Evolutionary conservation across 2,113 vertebrate genomes (phyloP), one percentile per base, ranked within the genome.

Genomic region (Speoplatyrhinus poulsoni): DNA sequence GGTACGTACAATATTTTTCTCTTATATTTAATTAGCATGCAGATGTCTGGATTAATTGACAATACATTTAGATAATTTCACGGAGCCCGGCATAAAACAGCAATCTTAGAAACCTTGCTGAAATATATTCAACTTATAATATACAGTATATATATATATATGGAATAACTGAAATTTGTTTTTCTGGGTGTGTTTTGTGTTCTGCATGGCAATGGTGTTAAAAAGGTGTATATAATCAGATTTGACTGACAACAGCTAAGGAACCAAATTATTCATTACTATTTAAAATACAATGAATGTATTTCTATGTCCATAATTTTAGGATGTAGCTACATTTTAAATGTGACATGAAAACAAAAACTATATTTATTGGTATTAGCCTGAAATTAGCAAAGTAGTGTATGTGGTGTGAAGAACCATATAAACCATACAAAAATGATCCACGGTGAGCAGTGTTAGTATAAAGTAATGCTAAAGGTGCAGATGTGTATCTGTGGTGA

Each of bases 401-500:
- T 2, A 26, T 26, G 41, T 56, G 36, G 11, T 58, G 55, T 32
- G 11, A 19, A 48, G 65, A 36, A 59, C 46, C 26, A 58, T 36
- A 12, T 26, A 49, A 19, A 26, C 46, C 67, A 33, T 49, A n/a
- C 15, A 54, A 4, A n/a, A 60, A 6, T 59, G 50, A 11, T 9
- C 9, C 3, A 3, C 62, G 12, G n/a, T 41, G 7, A 48, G 3
- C 0, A 11, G 6, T 3, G 15, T 53, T 61, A 46, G 13, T 47
- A 13, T 0, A 65, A 56, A 32, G 56, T 48, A 47, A 1, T 46
- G n/a, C 12, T 54, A 61, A 67, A 72, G 72, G 49, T 61, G 47
- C 54, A 63, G 57, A 49, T 26, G 41, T 46, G 65, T 61, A 49
- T 65, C 48, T 65, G 71, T 80, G 69, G 66, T 60, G 13, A 74